Conservation (phyloP, 2,888 invertebrate species). For the Dasysyrphus tricinctus region DNA sequence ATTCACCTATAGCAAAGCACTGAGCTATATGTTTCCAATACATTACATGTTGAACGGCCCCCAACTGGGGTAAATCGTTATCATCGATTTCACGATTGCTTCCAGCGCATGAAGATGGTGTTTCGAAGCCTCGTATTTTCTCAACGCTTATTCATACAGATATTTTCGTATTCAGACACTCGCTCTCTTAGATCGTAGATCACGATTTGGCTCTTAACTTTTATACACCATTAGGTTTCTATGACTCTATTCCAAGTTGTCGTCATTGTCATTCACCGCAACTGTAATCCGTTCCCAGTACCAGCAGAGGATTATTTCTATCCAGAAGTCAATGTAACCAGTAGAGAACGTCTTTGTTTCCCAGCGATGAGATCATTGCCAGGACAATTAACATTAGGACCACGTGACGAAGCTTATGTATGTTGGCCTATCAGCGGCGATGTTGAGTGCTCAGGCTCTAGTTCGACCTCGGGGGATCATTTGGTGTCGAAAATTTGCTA, state of each 20-base stretch:
- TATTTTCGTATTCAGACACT: slow-evolving; percentile 92
- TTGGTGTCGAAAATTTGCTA: too few species aligned
- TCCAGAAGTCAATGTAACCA: too few species aligned
- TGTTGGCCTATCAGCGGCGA: too few species aligned
- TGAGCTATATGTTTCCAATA: too few species aligned
- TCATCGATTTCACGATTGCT: slow-evolving; percentile 93
- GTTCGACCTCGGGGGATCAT: too few species aligned
- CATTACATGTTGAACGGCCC: too few species aligned
- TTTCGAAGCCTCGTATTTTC: slow-evolving; percentile 91
- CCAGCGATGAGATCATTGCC: slow-evolving; percentile 96
- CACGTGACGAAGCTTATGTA: slow-evolving; percentile 96
- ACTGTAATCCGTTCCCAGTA: slow-evolving; percentile 97
- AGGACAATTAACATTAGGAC: slow-evolving; percentile 93
- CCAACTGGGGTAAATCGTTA: slow-evolving; percentile 91
- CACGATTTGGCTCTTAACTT: slow-evolving; percentile 98
- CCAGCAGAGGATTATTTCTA: too few species aligned
- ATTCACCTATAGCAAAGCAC: too few species aligned
- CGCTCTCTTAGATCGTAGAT: slow-evolving; percentile 95
- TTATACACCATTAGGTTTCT: slow-evolving; percentile 95
- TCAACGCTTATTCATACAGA: slow-evolving; percentile 96
- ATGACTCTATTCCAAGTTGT: slow-evolving; percentile 95
- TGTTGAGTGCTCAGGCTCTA: too few species aligned
- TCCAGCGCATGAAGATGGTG: slow-evolving; percentile 94
- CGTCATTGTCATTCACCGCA: slow-evolving; percentile 93
- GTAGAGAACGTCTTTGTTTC: too few species aligned